Percentiles rank a stretch among this genome's conserved stretches.
Conservation (phyloP, 2,888 invertebrate species). For the Dryocosmus kuriphilus region DNA sequence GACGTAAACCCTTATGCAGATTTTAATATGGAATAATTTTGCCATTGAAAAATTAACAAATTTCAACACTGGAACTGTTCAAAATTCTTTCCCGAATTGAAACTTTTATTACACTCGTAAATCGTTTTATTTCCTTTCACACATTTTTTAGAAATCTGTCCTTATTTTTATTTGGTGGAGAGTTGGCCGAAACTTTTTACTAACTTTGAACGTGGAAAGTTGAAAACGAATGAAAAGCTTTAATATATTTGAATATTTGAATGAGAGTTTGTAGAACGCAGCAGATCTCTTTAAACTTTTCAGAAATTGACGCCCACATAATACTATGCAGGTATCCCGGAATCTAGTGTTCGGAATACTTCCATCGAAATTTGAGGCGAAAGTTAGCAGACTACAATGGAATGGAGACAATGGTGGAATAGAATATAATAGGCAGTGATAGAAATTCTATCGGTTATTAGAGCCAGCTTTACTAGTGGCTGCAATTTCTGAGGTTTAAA, state of each 20-base stretch:
- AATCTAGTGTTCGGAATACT: constrained; percentile 32
- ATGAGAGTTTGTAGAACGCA: background rate
- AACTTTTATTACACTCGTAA: background rate
- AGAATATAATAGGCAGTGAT: constrained; percentile 38
- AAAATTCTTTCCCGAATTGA: background rate
- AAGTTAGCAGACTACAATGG: constrained; percentile 28
- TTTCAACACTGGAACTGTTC: background rate
- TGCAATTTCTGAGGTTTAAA: constrained; percentile 35
- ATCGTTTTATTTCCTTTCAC: background rate
- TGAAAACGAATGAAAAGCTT: background rate
- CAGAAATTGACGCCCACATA: constrained; percentile 38
- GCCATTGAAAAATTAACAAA: background rate
- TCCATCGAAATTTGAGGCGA: constrained; percentile 26
- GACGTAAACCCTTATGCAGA: background rate
- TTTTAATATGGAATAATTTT: background rate
- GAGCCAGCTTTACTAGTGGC: constrained; percentile 17
- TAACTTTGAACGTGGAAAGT: background rate
- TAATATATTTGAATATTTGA: background rate
- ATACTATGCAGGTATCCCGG: constrained; percentile 29
- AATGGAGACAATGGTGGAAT: constrained; percentile 30
- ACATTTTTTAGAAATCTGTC: background rate
- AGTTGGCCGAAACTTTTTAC: background rate
- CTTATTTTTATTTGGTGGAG: background rate
- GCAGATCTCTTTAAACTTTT: constrained; percentile 6
- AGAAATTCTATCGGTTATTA: constrained; percentile 40